A percentile compares a stretch with the other conserved stretches of the same genome.
Conservation (phyloP, 2,113 vertebrate species). For the Psephotus haematonotus region DNA sequence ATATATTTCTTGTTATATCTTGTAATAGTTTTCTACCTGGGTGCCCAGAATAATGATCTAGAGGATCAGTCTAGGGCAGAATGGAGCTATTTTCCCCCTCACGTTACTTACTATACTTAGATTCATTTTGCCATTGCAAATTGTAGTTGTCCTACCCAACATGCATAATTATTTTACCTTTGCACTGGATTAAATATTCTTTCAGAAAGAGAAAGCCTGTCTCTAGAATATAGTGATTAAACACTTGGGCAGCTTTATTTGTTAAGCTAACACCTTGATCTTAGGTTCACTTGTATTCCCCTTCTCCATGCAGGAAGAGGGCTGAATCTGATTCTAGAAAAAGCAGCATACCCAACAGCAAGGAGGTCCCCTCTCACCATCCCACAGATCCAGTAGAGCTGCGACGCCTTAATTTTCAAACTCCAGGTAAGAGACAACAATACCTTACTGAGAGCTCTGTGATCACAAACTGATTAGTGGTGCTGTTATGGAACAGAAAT, state of each 20-base stretch:
- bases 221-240: neutral
- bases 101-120: neutral
- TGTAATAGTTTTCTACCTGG: neutral
- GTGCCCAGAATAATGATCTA: neutral
- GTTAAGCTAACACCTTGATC: neutral
- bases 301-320: slow-evolving; percentile 84
- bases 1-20: neutral
- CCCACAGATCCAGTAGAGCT: slow-evolving; percentile 97
- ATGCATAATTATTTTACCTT: neutral
- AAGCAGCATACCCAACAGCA: slow-evolving; percentile 94
- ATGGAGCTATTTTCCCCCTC: neutral
- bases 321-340: slow-evolving; percentile 96
- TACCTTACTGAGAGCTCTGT: neutral
- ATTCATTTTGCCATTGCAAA: neutral
- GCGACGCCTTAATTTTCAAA: slow-evolving; percentile 97
- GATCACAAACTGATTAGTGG: neutral
- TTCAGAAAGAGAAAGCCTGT: neutral
- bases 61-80: neutral
- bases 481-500: neutral
- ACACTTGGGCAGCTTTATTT: neutral
- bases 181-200: neutral
- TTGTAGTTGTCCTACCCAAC: neutral
- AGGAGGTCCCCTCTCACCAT: slow-evolving; percentile 93
- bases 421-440: slow-evolving; percentile 85
- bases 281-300: neutral